Conservation (phyloP, 2,113 vertebrate genomes). For the Eulemur rufifrons region DNA sequence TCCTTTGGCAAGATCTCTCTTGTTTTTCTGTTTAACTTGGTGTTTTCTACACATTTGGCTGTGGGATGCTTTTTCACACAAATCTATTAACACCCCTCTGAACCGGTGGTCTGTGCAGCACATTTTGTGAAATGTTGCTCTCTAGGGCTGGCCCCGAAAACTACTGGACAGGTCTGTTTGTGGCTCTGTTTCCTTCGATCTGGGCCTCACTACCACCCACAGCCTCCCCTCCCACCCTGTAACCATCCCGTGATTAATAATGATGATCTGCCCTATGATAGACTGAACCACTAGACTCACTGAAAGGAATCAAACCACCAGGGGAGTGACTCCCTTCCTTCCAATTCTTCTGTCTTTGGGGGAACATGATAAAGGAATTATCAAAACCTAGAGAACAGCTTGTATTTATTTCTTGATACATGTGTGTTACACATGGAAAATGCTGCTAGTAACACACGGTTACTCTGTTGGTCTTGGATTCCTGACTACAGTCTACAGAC, state of each 20-base stretch:
- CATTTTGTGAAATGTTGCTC: neutral
- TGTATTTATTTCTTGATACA: constrained; percentile 15
- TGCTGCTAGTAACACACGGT: neutral
- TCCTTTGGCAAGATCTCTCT: neutral
- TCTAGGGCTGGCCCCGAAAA: neutral
- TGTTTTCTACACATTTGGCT: neutral
- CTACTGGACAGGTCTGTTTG: rapidly evolving
- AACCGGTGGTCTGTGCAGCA: neutral
- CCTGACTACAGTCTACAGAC: neutral
- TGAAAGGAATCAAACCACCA: neutral
- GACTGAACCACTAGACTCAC: neutral
- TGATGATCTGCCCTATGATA: neutral
- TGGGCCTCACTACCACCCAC: neutral
- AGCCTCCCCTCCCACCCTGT: neutral
- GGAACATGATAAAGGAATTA: constrained; percentile 23
- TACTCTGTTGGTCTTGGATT: neutral
- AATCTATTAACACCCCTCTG: neutral
- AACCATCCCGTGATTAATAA: neutral
- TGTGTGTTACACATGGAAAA: neutral
- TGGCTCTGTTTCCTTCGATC: neutral
- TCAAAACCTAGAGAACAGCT: constrained; percentile 1
- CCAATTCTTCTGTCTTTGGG: neutral
- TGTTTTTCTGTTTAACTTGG: constrained; percentile 14
- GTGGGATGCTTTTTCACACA: neutral
- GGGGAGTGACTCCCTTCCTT: neutral